Conservation (phyloP, 2,888 invertebrate species). For the Drosophila mayaguana region DNA sequence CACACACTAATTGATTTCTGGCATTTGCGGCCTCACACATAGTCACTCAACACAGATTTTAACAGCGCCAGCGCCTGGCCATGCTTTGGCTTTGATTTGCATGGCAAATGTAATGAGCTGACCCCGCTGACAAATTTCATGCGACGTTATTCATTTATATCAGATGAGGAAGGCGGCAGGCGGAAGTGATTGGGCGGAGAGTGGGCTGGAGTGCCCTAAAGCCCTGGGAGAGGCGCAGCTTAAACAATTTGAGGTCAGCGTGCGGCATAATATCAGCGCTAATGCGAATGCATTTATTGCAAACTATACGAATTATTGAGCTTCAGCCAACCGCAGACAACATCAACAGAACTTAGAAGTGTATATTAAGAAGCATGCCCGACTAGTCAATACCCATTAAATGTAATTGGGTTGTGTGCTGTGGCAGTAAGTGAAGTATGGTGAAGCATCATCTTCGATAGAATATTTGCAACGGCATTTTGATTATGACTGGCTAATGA, state of each 20-base stretch:
- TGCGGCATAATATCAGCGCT: slow-evolving; percentile 18
- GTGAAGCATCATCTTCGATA: neutral
- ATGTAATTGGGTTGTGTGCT: too few species aligned
- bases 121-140: slow-evolving; percentile 27
- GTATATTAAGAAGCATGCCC: neutral
- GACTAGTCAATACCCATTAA: slow-evolving; percentile 1
- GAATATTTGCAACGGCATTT: too few species aligned
- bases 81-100: slow-evolving; percentile 34
- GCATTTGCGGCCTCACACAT: slow-evolving; percentile 43
- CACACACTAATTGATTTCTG: slow-evolving; percentile 57
- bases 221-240: neutral
- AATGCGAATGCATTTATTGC: slow-evolving; percentile 31
- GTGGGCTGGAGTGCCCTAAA: neutral
- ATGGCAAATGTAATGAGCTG: slow-evolving; percentile 27
- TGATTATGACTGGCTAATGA: neutral
- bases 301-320: slow-evolving; percentile 22
- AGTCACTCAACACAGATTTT: slow-evolving; percentile 33
- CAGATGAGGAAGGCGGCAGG: neutral
- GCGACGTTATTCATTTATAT: slow-evolving; percentile 38
- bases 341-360: neutral
- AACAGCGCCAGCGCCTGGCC: slow-evolving; percentile 2
- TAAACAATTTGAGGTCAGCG: slow-evolving; percentile 9
- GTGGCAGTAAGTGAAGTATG: neutral
- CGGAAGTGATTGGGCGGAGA: neutral
- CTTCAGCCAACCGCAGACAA: slow-evolving; percentile 2